phyloP scores from a whole-genome alignment of 2,888 invertebrate genomes.

The Oxytorus armatus region DNA sequence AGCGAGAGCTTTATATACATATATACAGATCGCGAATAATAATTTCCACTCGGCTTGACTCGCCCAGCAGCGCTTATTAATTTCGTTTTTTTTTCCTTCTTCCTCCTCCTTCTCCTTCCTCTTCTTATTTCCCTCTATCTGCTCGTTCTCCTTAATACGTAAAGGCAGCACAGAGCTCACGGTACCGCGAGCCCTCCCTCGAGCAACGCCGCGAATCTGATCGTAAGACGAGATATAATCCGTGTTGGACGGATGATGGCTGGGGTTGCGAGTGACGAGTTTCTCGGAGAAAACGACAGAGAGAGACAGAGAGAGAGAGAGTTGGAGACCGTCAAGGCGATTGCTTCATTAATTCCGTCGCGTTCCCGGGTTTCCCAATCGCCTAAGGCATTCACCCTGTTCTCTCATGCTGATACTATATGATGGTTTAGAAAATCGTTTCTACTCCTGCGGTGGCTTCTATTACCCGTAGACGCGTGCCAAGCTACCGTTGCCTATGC shows the following conservation, averaged over 20 bases:
- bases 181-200: not conserved
- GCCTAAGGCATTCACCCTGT: slow-evolving; percentile 36
- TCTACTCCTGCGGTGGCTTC: slow-evolving; percentile 23
- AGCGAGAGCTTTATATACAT: slow-evolving; percentile 40
- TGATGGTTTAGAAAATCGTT: slow-evolving; percentile 50
- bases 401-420: slow-evolving; percentile 30
- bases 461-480: slow-evolving; percentile 15
- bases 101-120: not conserved
- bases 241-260: slow-evolving; percentile 56
- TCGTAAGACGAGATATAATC: slow-evolving; percentile 66
- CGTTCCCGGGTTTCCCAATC: slow-evolving; percentile 16
- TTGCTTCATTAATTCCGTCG: slow-evolving; percentile 69
- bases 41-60: slow-evolving; percentile 67
- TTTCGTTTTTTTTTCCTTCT: slow-evolving; percentile 47
- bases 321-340: slow-evolving; percentile 53
- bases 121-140: not conserved
- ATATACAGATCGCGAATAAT: slow-evolving; percentile 67
- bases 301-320: slow-evolving; percentile 24
- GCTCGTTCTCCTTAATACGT: slow-evolving; percentile 4
- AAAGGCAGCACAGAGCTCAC: slow-evolving; percentile 1
- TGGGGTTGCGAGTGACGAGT: slow-evolving; percentile 49
- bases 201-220: slow-evolving; percentile 55
- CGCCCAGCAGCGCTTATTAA: slow-evolving; percentile 58
- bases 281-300: slow-evolving; percentile 26
- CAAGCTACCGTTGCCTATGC: slow-evolving; percentile 5